Percentiles rank a stretch among this genome's conserved stretches.
Conservation (phyloP, 2,797 vertebrate species). For the Nyctibius grandis region DNA sequence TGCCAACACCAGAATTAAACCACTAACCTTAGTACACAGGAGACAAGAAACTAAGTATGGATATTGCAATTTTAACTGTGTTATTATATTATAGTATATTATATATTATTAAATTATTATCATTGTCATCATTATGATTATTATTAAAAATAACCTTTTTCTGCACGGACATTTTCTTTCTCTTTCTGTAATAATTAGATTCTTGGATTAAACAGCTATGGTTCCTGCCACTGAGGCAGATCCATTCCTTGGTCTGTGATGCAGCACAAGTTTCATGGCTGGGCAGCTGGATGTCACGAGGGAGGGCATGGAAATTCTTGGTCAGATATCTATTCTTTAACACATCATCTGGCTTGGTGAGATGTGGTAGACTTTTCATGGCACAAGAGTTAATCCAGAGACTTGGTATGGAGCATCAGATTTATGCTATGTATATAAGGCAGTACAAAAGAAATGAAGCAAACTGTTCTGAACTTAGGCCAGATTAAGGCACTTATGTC, state of each 20-base stretch:
- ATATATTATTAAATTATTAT: background rate
- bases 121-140: background rate
- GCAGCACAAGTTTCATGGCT: background rate
- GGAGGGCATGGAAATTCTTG: background rate
- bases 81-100: background rate
- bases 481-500: background rate
- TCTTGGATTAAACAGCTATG: background rate
- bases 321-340: background rate
- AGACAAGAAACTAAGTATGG: background rate
- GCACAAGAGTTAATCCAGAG: background rate
- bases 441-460: background rate
- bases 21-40: background rate
- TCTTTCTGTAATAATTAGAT: background rate
- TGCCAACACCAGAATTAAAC: background rate
- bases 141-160: background rate
- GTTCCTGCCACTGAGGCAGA: background rate
- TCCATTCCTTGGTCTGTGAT: background rate
- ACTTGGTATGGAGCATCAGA: background rate
- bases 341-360: background rate
- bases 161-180: background rate
- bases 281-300: background rate
- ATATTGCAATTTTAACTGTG: background rate
- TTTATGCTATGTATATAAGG: background rate
- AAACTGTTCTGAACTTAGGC: background rate
- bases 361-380: background rate